phyloP scores from a whole-genome alignment of 2,888 invertebrate genomes.

The Nomada fabriciana region DNA sequence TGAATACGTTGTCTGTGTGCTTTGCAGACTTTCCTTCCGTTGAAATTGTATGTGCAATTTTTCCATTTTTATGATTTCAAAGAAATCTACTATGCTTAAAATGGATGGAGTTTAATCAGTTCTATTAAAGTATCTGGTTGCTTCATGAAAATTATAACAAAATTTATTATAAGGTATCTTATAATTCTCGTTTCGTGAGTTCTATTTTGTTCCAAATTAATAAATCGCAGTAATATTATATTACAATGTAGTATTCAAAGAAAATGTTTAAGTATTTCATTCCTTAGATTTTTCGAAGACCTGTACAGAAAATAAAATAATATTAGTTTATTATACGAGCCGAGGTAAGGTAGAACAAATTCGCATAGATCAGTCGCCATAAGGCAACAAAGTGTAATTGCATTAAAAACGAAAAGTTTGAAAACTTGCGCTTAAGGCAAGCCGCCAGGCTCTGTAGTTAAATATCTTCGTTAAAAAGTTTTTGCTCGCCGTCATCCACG shows the following conservation, averaged over 20 bases:
- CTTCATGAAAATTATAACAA: background rate
- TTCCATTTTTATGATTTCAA: background rate
- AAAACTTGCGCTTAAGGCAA: constrained; percentile 21
- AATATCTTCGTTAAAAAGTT: constrained; percentile 53
- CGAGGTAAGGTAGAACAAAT: background rate
- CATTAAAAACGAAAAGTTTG: constrained; percentile 38
- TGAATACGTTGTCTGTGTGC: background rate
- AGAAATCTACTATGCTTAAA: background rate
- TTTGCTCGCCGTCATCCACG: background rate
- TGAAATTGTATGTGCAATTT: background rate
- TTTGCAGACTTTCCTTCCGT: background rate
- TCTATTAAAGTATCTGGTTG: background rate
- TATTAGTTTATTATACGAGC: background rate
- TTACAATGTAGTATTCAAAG: no score
- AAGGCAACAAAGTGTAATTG: constrained; percentile 25
- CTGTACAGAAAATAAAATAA: background rate
- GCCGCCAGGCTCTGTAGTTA: constrained; percentile 1
- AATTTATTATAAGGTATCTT: background rate
- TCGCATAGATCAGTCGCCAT: constrained; percentile 9
- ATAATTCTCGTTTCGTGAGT: background rate
- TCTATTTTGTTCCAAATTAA: background rate
- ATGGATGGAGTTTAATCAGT: background rate
- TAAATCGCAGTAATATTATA: background rate
- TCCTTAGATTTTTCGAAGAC: background rate
- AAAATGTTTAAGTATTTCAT: no score